Evolutionary conservation across 1,140 invertebrate species (phyloP).

Genomic region (Plodia interpunctella): DNA sequence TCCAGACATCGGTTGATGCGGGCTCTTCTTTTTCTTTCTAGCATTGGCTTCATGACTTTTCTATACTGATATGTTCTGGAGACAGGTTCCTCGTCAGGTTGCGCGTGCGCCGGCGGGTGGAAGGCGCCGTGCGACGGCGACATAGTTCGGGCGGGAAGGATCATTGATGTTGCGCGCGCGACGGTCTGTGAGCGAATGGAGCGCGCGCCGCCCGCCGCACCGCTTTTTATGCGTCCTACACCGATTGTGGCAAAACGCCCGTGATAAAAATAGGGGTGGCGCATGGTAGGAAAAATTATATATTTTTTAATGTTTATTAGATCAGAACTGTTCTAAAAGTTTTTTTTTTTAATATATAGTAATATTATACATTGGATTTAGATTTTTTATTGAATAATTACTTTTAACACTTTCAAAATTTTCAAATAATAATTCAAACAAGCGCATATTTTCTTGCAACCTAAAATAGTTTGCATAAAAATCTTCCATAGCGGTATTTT

Average conservation of each 20-base stretch:
- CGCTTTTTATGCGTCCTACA: conserved; percentile 72
- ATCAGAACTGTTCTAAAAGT: too few species aligned
- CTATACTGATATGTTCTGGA: conserved; percentile 92
- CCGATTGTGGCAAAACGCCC: conserved; percentile 73
- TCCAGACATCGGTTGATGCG: conserved; percentile 96
- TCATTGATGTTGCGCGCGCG: conserved; percentile 67
- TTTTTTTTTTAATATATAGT: too few species aligned
- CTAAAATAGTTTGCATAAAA: too few species aligned
- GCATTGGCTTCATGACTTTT: conserved; percentile 96
- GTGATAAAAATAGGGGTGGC: conserved; percentile 72
- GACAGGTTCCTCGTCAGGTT: conserved; percentile 83
- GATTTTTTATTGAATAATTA: too few species aligned
- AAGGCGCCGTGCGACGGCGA: conserved; percentile 69
- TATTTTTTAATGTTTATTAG: too few species aligned
- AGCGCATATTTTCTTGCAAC: too few species aligned
- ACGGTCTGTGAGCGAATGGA: conserved; percentile 64
- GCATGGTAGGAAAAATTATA: too few species aligned
- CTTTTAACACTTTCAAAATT: too few species aligned
- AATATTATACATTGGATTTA: too few species aligned
- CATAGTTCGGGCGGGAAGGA: conserved; percentile 61
- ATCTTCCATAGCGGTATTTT: too few species aligned
- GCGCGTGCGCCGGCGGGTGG: conserved; percentile 57
- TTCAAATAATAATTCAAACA: too few species aligned
- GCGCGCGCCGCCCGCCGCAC: conserved; percentile 56
- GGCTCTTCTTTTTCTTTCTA: conserved; percentile 93